Percentiles rank a stretch among this genome's conserved stretches.
phyloP scores from a whole-genome alignment of 2,113 vertebrate species.

The Rattus rattus region DNA sequence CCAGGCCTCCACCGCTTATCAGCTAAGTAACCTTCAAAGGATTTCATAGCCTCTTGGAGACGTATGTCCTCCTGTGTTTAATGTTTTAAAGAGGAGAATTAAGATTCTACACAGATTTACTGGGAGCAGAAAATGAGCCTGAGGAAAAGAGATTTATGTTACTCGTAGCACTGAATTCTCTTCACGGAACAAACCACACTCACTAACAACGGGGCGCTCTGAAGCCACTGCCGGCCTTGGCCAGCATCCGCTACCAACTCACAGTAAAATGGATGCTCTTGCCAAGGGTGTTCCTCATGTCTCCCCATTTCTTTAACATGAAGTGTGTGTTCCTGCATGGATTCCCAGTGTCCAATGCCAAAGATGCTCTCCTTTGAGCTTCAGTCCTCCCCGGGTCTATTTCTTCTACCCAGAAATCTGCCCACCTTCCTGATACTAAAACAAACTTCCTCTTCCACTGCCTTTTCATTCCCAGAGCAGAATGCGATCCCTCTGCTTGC shows the following conservation, averaged over 20 bases:
- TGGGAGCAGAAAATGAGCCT: neutral
- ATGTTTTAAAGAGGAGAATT: neutral
- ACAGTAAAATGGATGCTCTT: constrained; percentile 24
- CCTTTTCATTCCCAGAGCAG: neutral
- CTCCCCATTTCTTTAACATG: constrained; percentile 9
- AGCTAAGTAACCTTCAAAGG: constrained; percentile 24
- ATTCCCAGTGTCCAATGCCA: neutral
- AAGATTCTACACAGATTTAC: constrained; percentile 42
- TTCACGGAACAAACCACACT: constrained; percentile 12
- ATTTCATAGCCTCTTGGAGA: constrained; percentile 27
- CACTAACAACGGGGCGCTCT: neutral
- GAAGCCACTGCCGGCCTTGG: neutral
- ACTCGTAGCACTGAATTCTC: constrained; percentile 41
- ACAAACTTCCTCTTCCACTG: neutral
- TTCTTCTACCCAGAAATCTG: neutral
- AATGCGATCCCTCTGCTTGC: neutral
- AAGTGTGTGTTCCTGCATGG: neutral
- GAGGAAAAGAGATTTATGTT: neutral
- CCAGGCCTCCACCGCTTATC: neutral
- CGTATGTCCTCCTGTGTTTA: neutral
- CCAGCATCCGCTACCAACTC: neutral
- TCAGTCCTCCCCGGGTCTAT: neutral
- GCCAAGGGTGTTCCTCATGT: neutral
- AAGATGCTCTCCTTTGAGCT: neutral
- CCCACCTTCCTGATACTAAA: neutral